Evolutionary conservation across 2,113 vertebrate genomes (phyloP).

Genomic region (Felis chaus): DNA sequence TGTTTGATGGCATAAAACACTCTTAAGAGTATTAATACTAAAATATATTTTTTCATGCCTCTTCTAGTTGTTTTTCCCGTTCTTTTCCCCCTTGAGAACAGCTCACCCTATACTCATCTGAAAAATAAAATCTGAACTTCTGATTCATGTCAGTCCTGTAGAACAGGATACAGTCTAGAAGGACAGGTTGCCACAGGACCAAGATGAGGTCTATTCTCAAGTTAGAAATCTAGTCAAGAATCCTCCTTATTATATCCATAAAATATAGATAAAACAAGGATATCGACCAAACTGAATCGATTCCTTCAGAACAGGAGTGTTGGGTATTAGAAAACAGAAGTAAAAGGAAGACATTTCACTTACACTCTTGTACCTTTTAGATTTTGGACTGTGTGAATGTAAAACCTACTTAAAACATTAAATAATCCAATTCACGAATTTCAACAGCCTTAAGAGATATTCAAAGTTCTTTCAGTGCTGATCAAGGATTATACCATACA

Average conservation of each 20-base stretch:
- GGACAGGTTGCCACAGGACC: background rate
- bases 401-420: conserved; percentile 19
- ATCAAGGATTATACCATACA: background rate
- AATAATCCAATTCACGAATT: conserved; percentile 7
- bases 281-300: background rate
- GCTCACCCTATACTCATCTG: conserved; percentile 3
- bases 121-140: conserved; percentile 50
- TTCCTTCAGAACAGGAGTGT: background rate
- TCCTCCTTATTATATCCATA: background rate
- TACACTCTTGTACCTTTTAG: background rate
- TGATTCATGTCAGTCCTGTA: conserved; percentile 33
- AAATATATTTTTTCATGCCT: background rate
- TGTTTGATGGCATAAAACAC: background rate
- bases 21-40: background rate
- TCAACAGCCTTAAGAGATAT: background rate
- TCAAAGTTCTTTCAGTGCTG: background rate
- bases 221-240: background rate
- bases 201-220: conserved; percentile 13
- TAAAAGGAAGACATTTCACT: background rate
- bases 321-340: background rate
- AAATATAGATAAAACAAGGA: background rate
- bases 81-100: conserved; percentile 5
- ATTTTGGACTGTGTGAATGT: background rate
- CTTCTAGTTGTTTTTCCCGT: background rate
- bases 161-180: conserved; percentile 25